A percentile compares a stretch with the other conserved stretches of the same genome.
phyloP scores from a whole-genome alignment of 2,113 vertebrate genomes.

The Platichthys flesus region DNA sequence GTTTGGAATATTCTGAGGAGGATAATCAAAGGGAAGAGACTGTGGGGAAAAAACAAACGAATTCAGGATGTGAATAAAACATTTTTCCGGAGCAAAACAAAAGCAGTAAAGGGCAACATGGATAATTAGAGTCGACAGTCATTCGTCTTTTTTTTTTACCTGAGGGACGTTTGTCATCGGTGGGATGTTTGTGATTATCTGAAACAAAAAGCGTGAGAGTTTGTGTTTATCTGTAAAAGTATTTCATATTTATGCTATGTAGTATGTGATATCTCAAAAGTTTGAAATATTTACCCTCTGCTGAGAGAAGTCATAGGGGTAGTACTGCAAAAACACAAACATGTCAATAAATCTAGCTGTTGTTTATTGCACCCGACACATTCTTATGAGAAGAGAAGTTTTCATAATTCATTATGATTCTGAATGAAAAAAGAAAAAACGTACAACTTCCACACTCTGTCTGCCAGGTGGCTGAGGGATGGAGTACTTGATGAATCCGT shows the following conservation, averaged over 20 bases:
- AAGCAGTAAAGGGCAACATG: background rate
- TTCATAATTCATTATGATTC: slow-evolving; percentile 9
- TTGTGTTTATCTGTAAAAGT: background rate
- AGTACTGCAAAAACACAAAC: slow-evolving; percentile 72
- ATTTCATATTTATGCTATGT: background rate
- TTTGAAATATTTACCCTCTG: slow-evolving; percentile 68
- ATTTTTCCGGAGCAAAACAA: background rate
- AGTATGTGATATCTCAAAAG: background rate
- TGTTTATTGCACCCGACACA: background rate
- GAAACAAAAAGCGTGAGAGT: slow-evolving; percentile 16
- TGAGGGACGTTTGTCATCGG: slow-evolving; percentile 64
- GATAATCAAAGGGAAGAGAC: slow-evolving; percentile 69
- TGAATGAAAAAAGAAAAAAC: slow-evolving; percentile 25
- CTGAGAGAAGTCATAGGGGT: slow-evolving; percentile 78
- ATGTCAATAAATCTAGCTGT: background rate
- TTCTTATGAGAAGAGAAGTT: background rate
- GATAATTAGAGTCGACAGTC: background rate
- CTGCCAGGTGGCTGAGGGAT: slow-evolving; percentile 82
- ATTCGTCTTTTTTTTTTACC: slow-evolving; percentile 65
- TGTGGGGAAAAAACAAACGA: slow-evolving; percentile 31
- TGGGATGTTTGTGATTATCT: slow-evolving; percentile 72
- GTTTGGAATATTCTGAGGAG: slow-evolving; percentile 61
- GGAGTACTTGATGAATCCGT: slow-evolving; percentile 81
- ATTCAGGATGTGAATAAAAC: background rate
- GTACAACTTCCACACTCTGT: slow-evolving; percentile 82